Evolutionary conservation across 2,113 vertebrate species (phyloP).

Genomic region (Perccottus glenii): DNA sequence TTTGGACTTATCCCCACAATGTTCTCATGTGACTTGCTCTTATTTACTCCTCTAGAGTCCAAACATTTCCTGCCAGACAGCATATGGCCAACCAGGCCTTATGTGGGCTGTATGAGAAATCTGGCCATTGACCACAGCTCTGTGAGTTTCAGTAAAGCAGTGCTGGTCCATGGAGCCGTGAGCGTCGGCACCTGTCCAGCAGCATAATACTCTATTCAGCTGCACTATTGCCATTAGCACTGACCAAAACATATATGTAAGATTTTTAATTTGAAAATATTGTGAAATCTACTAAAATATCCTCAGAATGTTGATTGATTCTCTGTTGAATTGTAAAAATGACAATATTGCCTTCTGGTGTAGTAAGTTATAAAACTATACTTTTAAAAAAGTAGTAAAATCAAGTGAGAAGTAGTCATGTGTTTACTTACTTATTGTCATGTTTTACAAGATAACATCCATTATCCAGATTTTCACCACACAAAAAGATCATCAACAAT

Average conservation of each 20-base stretch:
- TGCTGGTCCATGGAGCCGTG: conserved; percentile 88
- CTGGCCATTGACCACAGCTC: conserved; percentile 84
- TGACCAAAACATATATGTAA: conserved; percentile 40
- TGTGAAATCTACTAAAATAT: too few relatives aligned
- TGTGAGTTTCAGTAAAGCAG: conserved; percentile 88
- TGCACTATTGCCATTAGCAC: conserved; percentile 22
- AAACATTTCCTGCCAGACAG: conserved; percentile 83
- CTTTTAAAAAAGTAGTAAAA: too few relatives aligned
- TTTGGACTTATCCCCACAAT: neutral
- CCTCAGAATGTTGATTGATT: too few relatives aligned
- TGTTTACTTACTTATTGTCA: too few relatives aligned
- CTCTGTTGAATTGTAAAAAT: too few relatives aligned
- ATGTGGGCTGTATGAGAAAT: conserved; percentile 91
- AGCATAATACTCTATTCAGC: conserved; percentile 66
- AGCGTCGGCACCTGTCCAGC: conserved; percentile 89
- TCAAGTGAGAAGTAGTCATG: too few relatives aligned
- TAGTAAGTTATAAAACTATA: too few relatives aligned
- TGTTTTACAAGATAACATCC: too few relatives aligned
- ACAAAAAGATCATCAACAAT: too few relatives aligned
- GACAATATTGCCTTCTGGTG: too few relatives aligned
- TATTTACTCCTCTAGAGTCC: conserved; percentile 59
- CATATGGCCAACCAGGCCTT: conserved; percentile 80
- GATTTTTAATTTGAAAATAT: conserved; percentile 1
- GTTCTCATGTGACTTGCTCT: neutral
- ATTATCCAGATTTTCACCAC: too few relatives aligned